Evolutionary conservation across 1,140 invertebrate genomes (phyloP), one percentile per base, ranked within the genome.

Genomic region (Brachionus angularis): DNA sequence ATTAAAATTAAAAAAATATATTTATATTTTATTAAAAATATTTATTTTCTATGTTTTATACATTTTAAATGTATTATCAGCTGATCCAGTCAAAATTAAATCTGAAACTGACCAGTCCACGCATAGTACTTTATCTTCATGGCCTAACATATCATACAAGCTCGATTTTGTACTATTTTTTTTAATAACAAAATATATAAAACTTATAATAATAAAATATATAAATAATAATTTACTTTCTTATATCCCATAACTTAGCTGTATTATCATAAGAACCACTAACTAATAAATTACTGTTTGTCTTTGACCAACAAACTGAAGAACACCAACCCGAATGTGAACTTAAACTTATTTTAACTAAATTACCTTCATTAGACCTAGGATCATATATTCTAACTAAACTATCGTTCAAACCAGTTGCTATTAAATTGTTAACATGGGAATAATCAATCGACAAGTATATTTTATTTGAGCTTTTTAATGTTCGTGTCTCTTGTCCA

Each of bases 211-310:
- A n/a, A 12, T 18, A 8, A 67, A 67, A 58, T 67, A 27, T 12
- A 34, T 21, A 47, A 71, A 29, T 1, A 70, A 8, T 14, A 16
- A 16, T 46, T 73, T 74, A 89, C 89, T 89, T 93, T 81, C 94
- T 85, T 3, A 87, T 88, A 79, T 99, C 96, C 96, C 96, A 99
- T 34, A 97, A 80, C 82, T 98, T 98, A 23, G 96, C 86, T 34
- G 88, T 79, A 70, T 87, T 87, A 79, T 99, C 96, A 80, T 95
- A 92, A 14, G 90, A 88, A 3, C 91, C 93, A 10, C 93, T 96
- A 2, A 98, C 84, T 80, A 98, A 98, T 12, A 92, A 83, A 78
- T 91, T 84, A 77, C 92, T 87, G 73, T 89, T 84, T 0, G 85
- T 86, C n/a, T 84, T 86, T 0, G 91, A 93, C 95, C 96, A 99